A percentile compares a stretch with the other conserved stretches of the same genome.
Evolutionary conservation across 1,140 invertebrate genomes (phyloP).

Genomic region (Listronotus bonariensis): DNA sequence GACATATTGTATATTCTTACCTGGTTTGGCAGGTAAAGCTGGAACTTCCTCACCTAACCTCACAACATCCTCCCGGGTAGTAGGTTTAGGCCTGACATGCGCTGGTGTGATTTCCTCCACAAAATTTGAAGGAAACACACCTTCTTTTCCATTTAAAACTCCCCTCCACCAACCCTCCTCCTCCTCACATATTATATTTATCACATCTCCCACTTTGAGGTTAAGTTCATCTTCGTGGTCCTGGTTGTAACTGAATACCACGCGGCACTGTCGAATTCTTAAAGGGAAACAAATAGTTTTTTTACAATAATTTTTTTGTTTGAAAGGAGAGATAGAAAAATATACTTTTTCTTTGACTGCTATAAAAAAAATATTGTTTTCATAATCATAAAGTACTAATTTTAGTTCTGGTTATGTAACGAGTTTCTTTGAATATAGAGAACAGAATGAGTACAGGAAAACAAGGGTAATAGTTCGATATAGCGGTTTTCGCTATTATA

Average conservation of each 20-base stretch:
- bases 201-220: constrained; percentile 82
- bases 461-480: too few species aligned
- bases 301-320: too few species aligned
- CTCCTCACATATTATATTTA: constrained; percentile 87
- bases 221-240: constrained; percentile 90
- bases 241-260: constrained; percentile 89
- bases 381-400: too few species aligned
- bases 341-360: too few species aligned
- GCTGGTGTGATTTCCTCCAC: constrained; percentile 69
- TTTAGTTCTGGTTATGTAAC: too few species aligned
- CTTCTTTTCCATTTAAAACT: constrained; percentile 71
- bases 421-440: too few species aligned
- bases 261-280: constrained; percentile 70
- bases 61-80: constrained; percentile 40
- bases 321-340: too few species aligned
- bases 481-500: too few species aligned
- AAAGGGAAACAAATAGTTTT: background rate
- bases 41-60: constrained; percentile 41
- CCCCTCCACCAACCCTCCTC: constrained; percentile 92
- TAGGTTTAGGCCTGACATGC: constrained; percentile 33
- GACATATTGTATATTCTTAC: too few species aligned
- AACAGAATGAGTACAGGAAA: too few species aligned
- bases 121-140: constrained; percentile 94
- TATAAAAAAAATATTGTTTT: too few species aligned
- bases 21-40: constrained; percentile 65